A percentile compares a stretch with the other conserved stretches of the same genome.
Conservation (phyloP, 2,113 vertebrate genomes). For the Tetrax tetrax region DNA sequence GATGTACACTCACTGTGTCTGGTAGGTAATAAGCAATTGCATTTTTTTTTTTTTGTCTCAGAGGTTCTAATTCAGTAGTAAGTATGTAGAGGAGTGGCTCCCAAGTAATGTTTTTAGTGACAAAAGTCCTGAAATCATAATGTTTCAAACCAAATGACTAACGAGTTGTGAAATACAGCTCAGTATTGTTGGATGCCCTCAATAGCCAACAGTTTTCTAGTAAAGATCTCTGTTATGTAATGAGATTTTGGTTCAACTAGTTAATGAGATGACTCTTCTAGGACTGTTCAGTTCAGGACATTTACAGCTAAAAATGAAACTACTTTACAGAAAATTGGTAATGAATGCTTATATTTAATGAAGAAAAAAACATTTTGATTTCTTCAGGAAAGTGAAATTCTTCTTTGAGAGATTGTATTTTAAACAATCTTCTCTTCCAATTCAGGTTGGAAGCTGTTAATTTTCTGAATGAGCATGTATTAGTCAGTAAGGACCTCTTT, state of each 20-base stretch:
- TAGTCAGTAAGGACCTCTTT: background rate
- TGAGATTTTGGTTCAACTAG: background rate
- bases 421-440: background rate
- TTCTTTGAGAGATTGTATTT: background rate
- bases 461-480: conserved; percentile 2
- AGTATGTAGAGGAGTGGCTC: background rate
- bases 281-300: background rate
- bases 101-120: background rate
- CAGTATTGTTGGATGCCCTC: background rate
- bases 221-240: background rate
- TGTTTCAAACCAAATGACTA: background rate
- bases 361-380: background rate
- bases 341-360: background rate
- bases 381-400: background rate
- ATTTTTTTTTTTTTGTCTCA: background rate
- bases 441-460: background rate
- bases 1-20: background rate
- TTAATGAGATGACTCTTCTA: background rate
- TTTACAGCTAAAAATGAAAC: background rate
- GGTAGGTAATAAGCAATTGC: background rate
- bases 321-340: background rate
- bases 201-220: background rate
- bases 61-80: background rate
- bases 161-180: background rate
- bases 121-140: background rate